A percentile compares a stretch with the other conserved stretches of the same genome.
These are phyloP conservation scores for Odontophorus gujanensis DNA, from an alignment of 2,113 vertebrate genomes.

Conservation along the genomic window DNA sequence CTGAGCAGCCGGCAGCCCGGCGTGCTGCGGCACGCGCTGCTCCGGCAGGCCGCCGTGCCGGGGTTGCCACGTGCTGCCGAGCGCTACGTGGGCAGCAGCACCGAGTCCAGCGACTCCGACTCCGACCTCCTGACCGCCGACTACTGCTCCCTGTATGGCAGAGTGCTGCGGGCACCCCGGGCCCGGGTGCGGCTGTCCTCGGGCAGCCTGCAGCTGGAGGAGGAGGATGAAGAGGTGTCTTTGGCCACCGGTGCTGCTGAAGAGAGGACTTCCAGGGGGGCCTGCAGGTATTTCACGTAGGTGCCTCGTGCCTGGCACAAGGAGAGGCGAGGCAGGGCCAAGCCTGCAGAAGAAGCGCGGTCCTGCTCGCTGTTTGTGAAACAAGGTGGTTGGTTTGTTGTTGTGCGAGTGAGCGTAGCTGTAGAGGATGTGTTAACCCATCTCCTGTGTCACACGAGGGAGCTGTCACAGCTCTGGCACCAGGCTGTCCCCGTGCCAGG, in stretches of 20 bases:
- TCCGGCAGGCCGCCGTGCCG: conserved; percentile 70
- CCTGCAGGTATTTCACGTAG: conserved; percentile 72
- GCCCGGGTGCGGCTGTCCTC: conserved; percentile 90
- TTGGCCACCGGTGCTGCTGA: conserved; percentile 25
- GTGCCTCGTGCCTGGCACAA: fast-evolving
- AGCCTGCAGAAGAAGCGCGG: neutral
- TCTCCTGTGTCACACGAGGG: fast-evolving
- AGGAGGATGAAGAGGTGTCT: conserved; percentile 83
- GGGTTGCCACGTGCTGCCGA: conserved; percentile 70
- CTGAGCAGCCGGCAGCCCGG: conserved; percentile 79
- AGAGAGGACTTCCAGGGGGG: conserved; percentile 39
- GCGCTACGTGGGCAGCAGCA: conserved; percentile 76
- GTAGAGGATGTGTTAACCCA: neutral
- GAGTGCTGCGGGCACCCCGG: conserved; percentile 71
- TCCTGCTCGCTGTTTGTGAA: neutral
- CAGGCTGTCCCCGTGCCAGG: too few relatives aligned
- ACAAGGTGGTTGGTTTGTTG: neutral
- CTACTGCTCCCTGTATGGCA: conserved; percentile 80
- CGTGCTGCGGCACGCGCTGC: conserved; percentile 63
- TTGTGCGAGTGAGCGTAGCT: neutral
- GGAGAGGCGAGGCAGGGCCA: fast-evolving
- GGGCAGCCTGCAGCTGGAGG: conserved; percentile 92
- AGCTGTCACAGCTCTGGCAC: neutral
- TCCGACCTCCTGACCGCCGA: conserved; percentile 86
- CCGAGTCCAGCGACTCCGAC: conserved; percentile 90